Conservation (phyloP, 2,797 vertebrate genomes). For the Simalia tracyae region DNA sequence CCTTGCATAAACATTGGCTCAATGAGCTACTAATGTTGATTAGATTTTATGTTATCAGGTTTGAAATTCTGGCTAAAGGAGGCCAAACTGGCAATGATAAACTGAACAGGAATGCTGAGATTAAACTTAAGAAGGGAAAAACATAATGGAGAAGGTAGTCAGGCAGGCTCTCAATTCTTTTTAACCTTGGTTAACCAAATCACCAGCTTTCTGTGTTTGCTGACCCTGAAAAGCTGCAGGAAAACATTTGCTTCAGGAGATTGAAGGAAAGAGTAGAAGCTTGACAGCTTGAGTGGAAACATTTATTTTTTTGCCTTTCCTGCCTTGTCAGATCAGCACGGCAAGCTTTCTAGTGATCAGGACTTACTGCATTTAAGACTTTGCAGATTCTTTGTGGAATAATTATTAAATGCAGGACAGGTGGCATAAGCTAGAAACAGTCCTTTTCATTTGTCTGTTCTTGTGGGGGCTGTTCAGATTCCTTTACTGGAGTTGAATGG, state of each 20-base stretch:
- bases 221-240: neutral
- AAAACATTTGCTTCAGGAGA: neutral
- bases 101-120: neutral
- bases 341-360: neutral
- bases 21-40: neutral
- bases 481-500: neutral
- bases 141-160: neutral
- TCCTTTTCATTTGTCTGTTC: neutral
- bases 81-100: neutral
- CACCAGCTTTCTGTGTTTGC: neutral
- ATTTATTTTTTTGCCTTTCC: neutral
- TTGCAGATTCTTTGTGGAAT: neutral
- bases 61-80: neutral
- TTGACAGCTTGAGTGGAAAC: neutral
- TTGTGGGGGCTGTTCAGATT: neutral
- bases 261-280: neutral
- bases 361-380: no score
- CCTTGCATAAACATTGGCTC: neutral
- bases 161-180: neutral
- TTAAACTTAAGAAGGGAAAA: neutral
- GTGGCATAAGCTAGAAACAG: neutral
- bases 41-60: neutral
- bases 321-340: neutral
- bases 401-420: neutral
- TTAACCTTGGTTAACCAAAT: neutral